These are phyloP conservation scores for Tylochromis polylepis DNA, from an alignment of 2,113 vertebrate genomes.

Conservation along the genomic window DNA sequence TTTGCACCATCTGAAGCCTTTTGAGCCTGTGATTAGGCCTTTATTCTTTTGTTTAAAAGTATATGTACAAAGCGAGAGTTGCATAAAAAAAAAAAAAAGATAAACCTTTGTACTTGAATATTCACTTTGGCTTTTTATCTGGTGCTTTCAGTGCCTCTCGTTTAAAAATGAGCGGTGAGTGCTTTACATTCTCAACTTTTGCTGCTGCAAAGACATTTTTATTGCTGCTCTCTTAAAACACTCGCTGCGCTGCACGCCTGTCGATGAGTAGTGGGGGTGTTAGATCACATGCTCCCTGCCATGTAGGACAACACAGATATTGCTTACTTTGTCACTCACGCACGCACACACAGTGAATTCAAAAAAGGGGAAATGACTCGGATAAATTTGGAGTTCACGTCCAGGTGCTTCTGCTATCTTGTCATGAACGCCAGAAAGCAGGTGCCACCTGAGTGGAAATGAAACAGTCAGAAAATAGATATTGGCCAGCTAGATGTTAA, in stretches of 20 bases:
- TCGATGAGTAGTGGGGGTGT: not conserved
- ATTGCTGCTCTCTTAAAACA: slow-evolving; percentile 1
- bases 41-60: not conserved
- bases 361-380: not conserved
- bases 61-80: not conserved
- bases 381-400: not conserved
- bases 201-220: not conserved
- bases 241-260: not conserved
- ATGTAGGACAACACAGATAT: not conserved
- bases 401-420: not conserved
- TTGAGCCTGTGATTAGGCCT: not conserved
- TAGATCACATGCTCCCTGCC: not conserved
- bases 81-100: not conserved
- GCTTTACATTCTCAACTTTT: not conserved
- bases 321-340: not conserved
- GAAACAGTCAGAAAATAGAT: not conserved
- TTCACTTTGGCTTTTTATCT: not conserved
- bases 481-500: not conserved
- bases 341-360: not conserved
- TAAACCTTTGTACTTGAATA: not conserved
- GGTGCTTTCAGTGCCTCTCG: not conserved
- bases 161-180: not conserved
- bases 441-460: slow-evolving; percentile 4
- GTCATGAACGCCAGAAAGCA: not conserved
- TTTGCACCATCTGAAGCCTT: not conserved